Conservation (phyloP, 1,140 invertebrate species). For the Pseudomyrmex flavicornis region DNA sequence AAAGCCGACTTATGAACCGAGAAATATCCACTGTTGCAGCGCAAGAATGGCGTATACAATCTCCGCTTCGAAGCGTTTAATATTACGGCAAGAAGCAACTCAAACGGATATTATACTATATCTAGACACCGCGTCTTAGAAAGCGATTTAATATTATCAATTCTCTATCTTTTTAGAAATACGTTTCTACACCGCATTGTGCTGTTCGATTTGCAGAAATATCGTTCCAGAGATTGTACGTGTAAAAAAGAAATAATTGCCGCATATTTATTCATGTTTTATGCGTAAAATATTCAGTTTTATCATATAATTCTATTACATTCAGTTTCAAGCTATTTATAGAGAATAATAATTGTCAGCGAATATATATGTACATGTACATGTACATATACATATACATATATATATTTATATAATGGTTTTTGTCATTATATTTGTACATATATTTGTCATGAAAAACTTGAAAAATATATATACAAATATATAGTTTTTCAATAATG, state of each 20-base stretch:
- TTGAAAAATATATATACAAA: too few relatives aligned
- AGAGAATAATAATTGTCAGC: neutral
- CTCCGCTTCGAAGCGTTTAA: slow-evolving; percentile 21
- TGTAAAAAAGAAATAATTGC: too few relatives aligned
- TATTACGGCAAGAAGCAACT: neutral
- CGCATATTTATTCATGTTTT: too few relatives aligned
- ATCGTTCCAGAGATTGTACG: too few relatives aligned
- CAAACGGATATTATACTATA: neutral
- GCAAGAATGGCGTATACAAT: slow-evolving; percentile 34
- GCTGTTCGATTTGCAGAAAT: neutral
- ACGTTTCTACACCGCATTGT: neutral
- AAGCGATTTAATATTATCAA: neutral
- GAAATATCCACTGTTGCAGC: neutral
- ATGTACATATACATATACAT: too few relatives aligned
- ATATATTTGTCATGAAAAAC: too few relatives aligned
- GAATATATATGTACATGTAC: too few relatives aligned
- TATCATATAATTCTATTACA: neutral
- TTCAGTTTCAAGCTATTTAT: neutral
- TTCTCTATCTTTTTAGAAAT: neutral
- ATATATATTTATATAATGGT: neutral
- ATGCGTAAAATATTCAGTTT: neutral
- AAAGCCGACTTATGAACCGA: slow-evolving; percentile 32
- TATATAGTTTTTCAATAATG: too few relatives aligned
- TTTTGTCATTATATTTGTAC: neutral
- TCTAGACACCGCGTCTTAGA: neutral